Conservation (phyloP, 1,140 invertebrate genomes). For the Pseudomyrmex gracilis region DNA sequence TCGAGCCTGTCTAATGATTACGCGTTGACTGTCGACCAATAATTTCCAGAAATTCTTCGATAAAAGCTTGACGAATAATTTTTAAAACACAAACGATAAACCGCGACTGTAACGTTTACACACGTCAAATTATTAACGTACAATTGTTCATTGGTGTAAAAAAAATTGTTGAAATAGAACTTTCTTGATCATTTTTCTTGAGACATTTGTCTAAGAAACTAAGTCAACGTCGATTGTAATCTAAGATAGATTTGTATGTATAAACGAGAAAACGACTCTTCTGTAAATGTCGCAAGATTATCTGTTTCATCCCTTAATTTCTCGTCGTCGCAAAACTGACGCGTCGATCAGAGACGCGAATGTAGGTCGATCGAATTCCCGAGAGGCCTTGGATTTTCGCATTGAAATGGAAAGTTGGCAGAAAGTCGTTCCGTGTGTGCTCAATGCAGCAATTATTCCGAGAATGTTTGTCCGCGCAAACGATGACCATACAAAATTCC, state of each 20-base stretch:
- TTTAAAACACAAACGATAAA: not conserved
- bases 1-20: slow-evolving; percentile 42
- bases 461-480: slow-evolving; percentile 40
- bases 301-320: no score
- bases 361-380: slow-evolving; percentile 39
- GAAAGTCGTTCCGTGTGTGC: slow-evolving; percentile 28
- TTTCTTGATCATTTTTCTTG: no score
- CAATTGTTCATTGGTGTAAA: not conserved
- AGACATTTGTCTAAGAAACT: slow-evolving; percentile 6
- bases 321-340: not conserved
- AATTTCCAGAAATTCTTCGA: slow-evolving; percentile 40
- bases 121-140: slow-evolving; percentile 12
- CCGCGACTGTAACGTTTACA: not conserved
- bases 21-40: not conserved
- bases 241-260: no score
- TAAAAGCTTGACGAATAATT: slow-evolving; percentile 16
- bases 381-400: slow-evolving; percentile 6
- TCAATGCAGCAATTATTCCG: slow-evolving; percentile 35
- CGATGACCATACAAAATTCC: slow-evolving; percentile 74
- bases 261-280: no score
- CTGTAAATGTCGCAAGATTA: no score
- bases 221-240: not conserved
- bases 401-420: slow-evolving; percentile 51
- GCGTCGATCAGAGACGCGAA: not conserved
- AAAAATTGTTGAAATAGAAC: not conserved